Percentiles rank a stretch among this genome's conserved stretches.
These are phyloP conservation scores for Orchesella flavescens DNA, from an alignment of 2,888 invertebrate species.

Conservation along the genomic window DNA sequence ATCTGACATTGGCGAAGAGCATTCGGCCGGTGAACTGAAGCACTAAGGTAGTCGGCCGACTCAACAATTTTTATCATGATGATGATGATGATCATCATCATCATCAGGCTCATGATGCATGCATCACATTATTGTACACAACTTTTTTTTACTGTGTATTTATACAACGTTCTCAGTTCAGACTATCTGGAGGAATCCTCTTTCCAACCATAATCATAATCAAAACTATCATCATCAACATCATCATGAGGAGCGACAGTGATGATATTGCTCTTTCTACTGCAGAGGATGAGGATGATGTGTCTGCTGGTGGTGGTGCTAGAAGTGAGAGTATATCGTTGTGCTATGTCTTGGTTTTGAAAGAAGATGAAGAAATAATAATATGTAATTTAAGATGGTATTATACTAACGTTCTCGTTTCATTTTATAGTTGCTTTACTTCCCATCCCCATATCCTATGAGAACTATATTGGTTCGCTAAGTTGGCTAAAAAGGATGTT, in stretches of 20 bases:
- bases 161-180: not conserved
- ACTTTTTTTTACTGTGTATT: not conserved
- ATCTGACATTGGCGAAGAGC: conserved; percentile 64
- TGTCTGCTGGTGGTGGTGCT: not conserved
- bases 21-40: conserved; percentile 63
- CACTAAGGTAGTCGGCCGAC: conserved; percentile 64
- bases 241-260: conserved; percentile 25
- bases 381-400: too few species aligned
- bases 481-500: too few species aligned
- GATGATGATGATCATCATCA: too few species aligned
- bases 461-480: too few species aligned
- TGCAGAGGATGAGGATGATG: conserved; percentile 17
- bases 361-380: not conserved
- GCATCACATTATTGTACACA: conserved; percentile 34
- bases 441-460: too few species aligned
- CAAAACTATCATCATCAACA: not conserved
- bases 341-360: not conserved
- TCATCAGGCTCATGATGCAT: conserved; percentile 33
- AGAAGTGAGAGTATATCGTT: not conserved
- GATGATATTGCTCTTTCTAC: conserved; percentile 32
- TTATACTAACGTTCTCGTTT: too few species aligned
- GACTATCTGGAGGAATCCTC: too few species aligned
- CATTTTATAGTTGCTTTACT: too few species aligned
- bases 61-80: conserved; percentile 58
- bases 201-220: too few species aligned